phyloP scores from a whole-genome alignment of 2,888 invertebrate genomes.

The Chouioia cunea region DNA sequence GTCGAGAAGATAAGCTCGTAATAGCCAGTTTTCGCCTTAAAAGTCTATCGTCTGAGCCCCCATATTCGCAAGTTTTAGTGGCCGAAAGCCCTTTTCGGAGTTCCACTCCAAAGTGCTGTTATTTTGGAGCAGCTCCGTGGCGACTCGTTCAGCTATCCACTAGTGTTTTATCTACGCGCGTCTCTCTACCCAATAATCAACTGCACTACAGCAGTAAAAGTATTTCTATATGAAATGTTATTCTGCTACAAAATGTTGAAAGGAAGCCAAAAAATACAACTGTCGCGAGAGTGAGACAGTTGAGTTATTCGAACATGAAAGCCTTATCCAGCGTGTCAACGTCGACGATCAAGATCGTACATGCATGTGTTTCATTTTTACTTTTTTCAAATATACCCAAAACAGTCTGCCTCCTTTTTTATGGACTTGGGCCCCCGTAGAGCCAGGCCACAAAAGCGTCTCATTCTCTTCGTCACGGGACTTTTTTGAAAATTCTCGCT shows the following conservation, averaged over 20 bases:
- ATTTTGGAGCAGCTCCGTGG: not conserved
- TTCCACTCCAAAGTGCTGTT: not conserved
- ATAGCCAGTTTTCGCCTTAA: constrained; percentile 43
- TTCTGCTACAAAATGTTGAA: no score
- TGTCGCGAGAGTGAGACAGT: constrained; percentile 29
- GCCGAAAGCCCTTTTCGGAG: constrained; percentile 12
- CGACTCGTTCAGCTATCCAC: constrained; percentile 17
- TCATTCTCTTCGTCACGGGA: not conserved
- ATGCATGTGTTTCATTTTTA: no score
- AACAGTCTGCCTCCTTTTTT: not conserved
- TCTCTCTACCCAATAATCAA: constrained; percentile 12
- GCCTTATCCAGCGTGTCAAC: no score
- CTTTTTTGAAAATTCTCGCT: constrained; percentile 13
- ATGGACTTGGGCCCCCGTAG: not conserved
- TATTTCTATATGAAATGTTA: no score
- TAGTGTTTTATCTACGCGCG: constrained; percentile 27
- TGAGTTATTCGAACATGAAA: constrained; percentile 16
- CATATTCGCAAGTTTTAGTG: constrained; percentile 13
- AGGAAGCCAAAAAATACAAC: no score
- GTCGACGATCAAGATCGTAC: no score
- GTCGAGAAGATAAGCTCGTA: constrained; percentile 38
- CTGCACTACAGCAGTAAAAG: no score
- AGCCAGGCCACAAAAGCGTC: not conserved
- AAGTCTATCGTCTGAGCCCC: constrained; percentile 16
- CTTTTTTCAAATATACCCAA: no score